A percentile compares a stretch with the other conserved stretches of the same genome.
Evolutionary conservation across 2,888 invertebrate genomes (phyloP).

Genomic region (Spisula subtruncata): DNA sequence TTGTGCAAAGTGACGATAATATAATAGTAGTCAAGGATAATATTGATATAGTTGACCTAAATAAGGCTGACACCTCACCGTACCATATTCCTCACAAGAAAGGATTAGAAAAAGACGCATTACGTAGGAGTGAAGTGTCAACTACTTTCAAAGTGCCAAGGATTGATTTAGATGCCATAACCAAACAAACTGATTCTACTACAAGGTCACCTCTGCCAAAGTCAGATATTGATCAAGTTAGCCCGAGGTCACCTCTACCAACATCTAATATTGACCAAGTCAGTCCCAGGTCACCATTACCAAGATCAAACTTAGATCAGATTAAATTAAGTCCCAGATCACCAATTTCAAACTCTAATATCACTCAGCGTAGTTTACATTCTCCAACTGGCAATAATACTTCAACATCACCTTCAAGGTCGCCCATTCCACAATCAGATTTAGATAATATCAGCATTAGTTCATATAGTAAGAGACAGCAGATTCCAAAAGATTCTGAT

Average conservation of each 20-base stretch:
- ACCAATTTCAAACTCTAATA: slow-evolving; percentile 26
- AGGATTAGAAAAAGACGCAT: neutral
- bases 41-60: slow-evolving; percentile 59
- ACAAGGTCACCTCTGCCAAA: slow-evolving; percentile 47
- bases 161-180: slow-evolving; percentile 51
- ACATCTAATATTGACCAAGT: slow-evolving; percentile 35
- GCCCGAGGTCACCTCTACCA: slow-evolving; percentile 47
- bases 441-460: slow-evolving; percentile 23
- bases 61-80: slow-evolving; percentile 57
- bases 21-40: slow-evolving; percentile 28
- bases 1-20: slow-evolving; percentile 5
- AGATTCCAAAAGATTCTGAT: slow-evolving; percentile 51
- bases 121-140: slow-evolving; percentile 22
- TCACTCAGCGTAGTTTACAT: slow-evolving; percentile 15
- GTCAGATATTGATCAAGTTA: slow-evolving; percentile 45
- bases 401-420: neutral
- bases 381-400: neutral
- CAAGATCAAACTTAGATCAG: slow-evolving; percentile 17
- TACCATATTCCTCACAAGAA: slow-evolving; percentile 59
- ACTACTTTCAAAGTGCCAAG: slow-evolving; percentile 13
- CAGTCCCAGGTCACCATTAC: slow-evolving; percentile 43
- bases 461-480: slow-evolving; percentile 60
- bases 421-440: slow-evolving; percentile 38
- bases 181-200: slow-evolving; percentile 35
- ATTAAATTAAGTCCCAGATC: slow-evolving; percentile 37